These are phyloP conservation scores for Drosophila biarmipes DNA, from an alignment of 1,140 invertebrate genomes.

Conservation along the genomic window DNA sequence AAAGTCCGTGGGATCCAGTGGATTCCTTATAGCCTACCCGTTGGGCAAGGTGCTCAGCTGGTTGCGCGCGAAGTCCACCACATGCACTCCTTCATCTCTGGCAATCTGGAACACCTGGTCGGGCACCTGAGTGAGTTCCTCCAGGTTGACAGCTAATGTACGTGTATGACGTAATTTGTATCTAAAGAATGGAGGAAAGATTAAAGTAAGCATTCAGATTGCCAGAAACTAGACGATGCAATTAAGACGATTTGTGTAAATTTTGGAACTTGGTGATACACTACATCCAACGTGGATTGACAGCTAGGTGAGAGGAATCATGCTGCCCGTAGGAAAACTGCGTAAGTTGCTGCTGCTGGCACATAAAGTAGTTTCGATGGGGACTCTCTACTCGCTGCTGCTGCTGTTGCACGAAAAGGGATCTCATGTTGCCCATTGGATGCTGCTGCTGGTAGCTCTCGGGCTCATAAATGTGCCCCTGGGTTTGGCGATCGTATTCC, in stretches of 20 bases:
- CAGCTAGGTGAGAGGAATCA: slow-evolving; percentile 5
- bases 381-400: neutral
- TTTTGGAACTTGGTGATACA: slow-evolving; percentile 56
- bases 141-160: slow-evolving; percentile 88
- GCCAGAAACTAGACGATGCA: neutral
- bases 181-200: slow-evolving; percentile 79
- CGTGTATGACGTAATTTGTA: slow-evolving; percentile 90
- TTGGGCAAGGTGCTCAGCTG: slow-evolving; percentile 88
- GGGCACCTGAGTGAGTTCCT: slow-evolving; percentile 88
- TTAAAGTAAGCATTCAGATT: slow-evolving; percentile 26
- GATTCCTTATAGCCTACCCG: slow-evolving; percentile 85
- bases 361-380: slow-evolving; percentile 9
- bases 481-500: slow-evolving; percentile 1
- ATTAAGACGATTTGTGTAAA: neutral
- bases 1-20: neutral
- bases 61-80: slow-evolving; percentile 93
- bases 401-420: slow-evolving; percentile 3
- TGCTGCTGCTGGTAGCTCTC: slow-evolving; percentile 20
- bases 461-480: slow-evolving; percentile 1
- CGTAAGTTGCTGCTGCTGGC: slow-evolving; percentile 26
- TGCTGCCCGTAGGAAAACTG: neutral
- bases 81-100: slow-evolving; percentile 88
- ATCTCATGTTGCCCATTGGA: neutral
- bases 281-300: slow-evolving; percentile 70
- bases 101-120: slow-evolving; percentile 90